A percentile compares a stretch with the other conserved stretches of the same genome.
Conservation (phyloP, 2,797 vertebrate genomes). For the Propithecus perrieri region DNA sequence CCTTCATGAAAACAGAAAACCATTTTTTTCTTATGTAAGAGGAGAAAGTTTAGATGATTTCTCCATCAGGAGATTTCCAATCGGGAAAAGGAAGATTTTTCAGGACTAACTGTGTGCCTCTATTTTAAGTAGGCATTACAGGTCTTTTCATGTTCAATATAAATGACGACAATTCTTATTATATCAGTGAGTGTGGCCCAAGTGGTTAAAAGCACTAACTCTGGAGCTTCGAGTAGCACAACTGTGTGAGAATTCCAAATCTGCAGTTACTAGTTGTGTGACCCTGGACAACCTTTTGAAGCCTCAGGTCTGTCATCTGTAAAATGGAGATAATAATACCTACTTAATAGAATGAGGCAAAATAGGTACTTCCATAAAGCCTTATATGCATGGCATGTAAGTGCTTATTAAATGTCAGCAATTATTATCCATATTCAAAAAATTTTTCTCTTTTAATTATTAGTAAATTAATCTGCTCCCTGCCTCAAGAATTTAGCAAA, state of each 20-base stretch:
- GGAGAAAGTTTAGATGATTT: background rate
- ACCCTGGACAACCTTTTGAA: background rate
- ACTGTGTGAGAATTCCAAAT: background rate
- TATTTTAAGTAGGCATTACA: background rate
- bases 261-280: background rate
- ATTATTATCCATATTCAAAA: background rate
- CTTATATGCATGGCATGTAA: background rate
- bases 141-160: background rate
- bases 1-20: background rate
- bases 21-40: background rate
- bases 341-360: background rate
- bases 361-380: background rate
- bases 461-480: background rate
- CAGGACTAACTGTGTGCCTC: background rate
- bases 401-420: background rate
- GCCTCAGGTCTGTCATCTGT: background rate
- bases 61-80: background rate
- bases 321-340: background rate
- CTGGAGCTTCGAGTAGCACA: background rate
- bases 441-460: background rate
- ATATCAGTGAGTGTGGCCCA: background rate
- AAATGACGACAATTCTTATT: background rate
- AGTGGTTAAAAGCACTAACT: background rate
- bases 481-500: conserved; percentile 45
- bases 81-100: background rate